Base-by-base conservation (phyloP, 2,797 vertebrate genomes). In the Phataginus tricuspis region DNA sequence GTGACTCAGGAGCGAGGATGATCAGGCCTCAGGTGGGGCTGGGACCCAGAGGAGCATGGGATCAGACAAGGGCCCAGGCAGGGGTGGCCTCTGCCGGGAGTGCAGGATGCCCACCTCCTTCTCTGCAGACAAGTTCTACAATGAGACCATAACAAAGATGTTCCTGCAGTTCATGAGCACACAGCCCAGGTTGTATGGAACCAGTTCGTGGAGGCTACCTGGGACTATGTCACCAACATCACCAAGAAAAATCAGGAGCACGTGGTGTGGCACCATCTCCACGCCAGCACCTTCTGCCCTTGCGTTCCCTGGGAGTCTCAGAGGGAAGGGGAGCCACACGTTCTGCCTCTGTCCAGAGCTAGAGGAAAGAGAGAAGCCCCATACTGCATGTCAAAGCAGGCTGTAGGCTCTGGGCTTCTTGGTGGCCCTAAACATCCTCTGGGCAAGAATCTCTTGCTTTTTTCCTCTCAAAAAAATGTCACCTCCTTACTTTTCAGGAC, bases 171-270 rank as follows among this genome's bases (percentile, higher is more conserved):
- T 99, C 99, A 99, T 98, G 99, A 99, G 97, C 97, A 86, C 3
- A 99, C 99, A 0, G 99, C 99, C 0, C 99, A 99, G 97, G 90
- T 11, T 25, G 99, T 99, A 92, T 99, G 99, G 99, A 99, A 99
- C 0, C 96, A 98, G 72, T 99, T 99, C 98, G 99, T 99, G 0
- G 99, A 99, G 97, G 99, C 99, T 7, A 99, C 99, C 31, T 99
- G 99, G 99, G 96, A 97, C 61, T 99, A 99, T 98, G 99, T 99
- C 98, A 99, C 99, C 14, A 98, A 99, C 98, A 99, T 99, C 98
- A 99, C 98, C 0, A 98, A 99, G 7, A 55, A 97, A 90, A 99
- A 99, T 98, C 99, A 98, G 94, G 29, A 99, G 84, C 94, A 98
- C 64, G 99, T 99, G 99, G 99, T 99, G 98, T 85, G 86, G 71